Percentiles rank a stretch among this genome's conserved stretches.
These are phyloP conservation scores for Leptodirus hochenwartii DNA, from an alignment of 2,888 invertebrate species.

Conservation along the genomic window DNA sequence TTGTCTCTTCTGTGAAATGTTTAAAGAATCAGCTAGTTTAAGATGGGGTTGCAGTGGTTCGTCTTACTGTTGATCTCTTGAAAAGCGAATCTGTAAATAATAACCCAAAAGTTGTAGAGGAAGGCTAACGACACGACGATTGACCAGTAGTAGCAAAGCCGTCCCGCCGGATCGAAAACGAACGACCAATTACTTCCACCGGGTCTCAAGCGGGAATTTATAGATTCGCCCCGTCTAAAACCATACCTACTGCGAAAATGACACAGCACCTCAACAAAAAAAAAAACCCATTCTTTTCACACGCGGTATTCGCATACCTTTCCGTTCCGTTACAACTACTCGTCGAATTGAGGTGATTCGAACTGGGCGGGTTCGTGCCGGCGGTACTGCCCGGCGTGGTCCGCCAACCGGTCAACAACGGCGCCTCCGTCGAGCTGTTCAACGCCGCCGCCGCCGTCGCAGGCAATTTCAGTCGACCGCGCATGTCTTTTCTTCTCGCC, in stretches of 20 bases:
- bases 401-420: conserved; percentile 49
- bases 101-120: conserved; percentile 94
- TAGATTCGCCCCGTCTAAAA: conserved; percentile 39
- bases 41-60: conserved; percentile 6
- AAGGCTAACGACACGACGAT: conserved; percentile 92
- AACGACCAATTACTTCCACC: conserved; percentile 75
- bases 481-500: conserved; percentile 43
- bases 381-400: conserved; percentile 33
- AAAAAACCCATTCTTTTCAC: conserved; percentile 1
- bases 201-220: conserved; percentile 43
- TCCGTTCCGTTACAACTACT: conserved; percentile 49
- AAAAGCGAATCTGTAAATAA: conserved; percentile 97
- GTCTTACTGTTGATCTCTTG: conserved; percentile 82
- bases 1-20: conserved; percentile 61
- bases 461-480: conserved; percentile 41
- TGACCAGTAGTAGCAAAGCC: conserved; percentile 93
- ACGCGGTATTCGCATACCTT: conserved; percentile 28
- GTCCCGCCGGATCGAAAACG: conserved; percentile 95
- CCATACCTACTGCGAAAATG: conserved; percentile 29
- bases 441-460: conserved; percentile 36
- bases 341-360: conserved; percentile 40
- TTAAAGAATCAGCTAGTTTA: conserved; percentile 16
- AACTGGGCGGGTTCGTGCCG: conserved; percentile 34
- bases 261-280: conserved; percentile 4
- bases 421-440: conserved; percentile 53